Base-by-base conservation (phyloP, 2,797 vertebrate genomes). In the Molothrus aeneus region DNA sequence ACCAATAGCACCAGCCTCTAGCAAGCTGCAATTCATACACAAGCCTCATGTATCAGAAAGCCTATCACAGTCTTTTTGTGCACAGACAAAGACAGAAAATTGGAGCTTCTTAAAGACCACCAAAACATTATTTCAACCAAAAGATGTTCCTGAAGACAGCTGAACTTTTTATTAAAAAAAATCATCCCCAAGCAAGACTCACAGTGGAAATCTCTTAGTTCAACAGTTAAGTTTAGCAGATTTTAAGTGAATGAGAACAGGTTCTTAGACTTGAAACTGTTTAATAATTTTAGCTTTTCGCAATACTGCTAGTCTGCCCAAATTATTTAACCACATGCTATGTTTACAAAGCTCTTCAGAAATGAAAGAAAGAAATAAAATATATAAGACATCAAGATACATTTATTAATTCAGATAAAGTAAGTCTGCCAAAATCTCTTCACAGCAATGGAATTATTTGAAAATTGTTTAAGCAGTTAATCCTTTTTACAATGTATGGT, bases 261-360 rank as follows among this genome's bases (percentile, higher is more conserved):
- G 61, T 78, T 85, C 50, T 71, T 88, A 80, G 31, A 93, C 74
- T 40, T 70, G 42, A 92, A 95, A 95, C 42, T 77, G 31, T 84
- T 84, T 45, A 77, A 64, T 40, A 74, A 40, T 68, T 74, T 92
- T 29, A 70, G 68, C 36, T 92, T 92, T 89, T 80, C 84, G 78
- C 53, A 87, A 36, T 77, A 61, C 56, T 61, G 10, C 29, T 45
- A 34, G 28, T 38, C 64, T 81, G 26, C 57, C 71, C 47, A 64
- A 91, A 90, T 66, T 56, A 84, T 20, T 77, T 88, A 84, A 63
- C 25, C 43, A 42, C 56, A 31, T 20, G 38, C 31, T 40, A 5
- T 34, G 60, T 53, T 88, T 80, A 87, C 34, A 59, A 59, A 72
- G 36, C 28, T 78, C 43, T 89, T 89, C 69, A 65, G 53, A 89